A percentile compares a stretch with the other conserved stretches of the same genome.
Evolutionary conservation across 1,140 invertebrate genomes (phyloP).

Genomic region (Grapholita molesta): DNA sequence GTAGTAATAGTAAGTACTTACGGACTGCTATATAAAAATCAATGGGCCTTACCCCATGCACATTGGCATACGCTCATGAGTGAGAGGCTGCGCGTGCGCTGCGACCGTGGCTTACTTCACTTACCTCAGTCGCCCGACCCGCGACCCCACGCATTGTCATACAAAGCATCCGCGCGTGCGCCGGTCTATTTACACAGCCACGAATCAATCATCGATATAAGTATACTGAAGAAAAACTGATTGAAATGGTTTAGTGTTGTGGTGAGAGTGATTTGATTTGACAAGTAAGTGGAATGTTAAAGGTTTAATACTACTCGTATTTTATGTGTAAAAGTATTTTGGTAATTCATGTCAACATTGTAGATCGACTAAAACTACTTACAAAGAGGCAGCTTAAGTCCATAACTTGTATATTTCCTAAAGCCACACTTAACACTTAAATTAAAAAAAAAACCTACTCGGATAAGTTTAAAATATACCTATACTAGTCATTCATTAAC

Average conservation of each 20-base stretch:
- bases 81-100: slow-evolving; percentile 58
- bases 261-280: neutral
- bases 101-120: slow-evolving; percentile 28
- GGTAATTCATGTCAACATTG: neutral
- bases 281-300: neutral
- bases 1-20: too few relatives aligned
- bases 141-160: slow-evolving; percentile 56
- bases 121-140: neutral
- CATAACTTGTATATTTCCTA: too few relatives aligned
- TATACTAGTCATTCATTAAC: too few relatives aligned
- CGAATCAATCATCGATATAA: neutral
- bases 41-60: neutral
- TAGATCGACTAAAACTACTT: neutral
- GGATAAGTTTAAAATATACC: too few relatives aligned
- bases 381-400: too few relatives aligned
- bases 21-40: too few relatives aligned
- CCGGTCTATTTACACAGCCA: slow-evolving; percentile 23
- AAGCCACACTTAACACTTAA: too few relatives aligned
- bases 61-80: slow-evolving; percentile 9
- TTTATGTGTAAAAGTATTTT: neutral
- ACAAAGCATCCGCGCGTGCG: slow-evolving; percentile 48
- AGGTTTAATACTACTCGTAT: neutral
- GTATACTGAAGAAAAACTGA: neutral
- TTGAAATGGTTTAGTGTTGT: neutral
- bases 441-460: too few relatives aligned